Percentiles rank a stretch among this genome's conserved stretches.
phyloP scores from a whole-genome alignment of 2,888 invertebrate genomes.

The Vandiemenella viatica region DNA sequence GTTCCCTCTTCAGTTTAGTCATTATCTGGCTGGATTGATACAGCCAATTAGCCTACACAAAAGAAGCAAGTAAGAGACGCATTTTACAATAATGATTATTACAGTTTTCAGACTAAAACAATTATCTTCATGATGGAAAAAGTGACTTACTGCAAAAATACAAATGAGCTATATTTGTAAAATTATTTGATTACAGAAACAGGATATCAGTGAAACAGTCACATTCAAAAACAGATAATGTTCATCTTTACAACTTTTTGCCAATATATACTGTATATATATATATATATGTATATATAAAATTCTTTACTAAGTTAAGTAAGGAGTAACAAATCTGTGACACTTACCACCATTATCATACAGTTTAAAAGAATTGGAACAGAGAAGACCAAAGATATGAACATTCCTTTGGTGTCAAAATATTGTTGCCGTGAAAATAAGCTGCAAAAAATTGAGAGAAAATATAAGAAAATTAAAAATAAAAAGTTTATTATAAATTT shows the following conservation, averaged over 20 bases:
- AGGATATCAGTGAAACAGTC: too few species aligned
- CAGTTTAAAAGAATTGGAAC: constrained; percentile 83
- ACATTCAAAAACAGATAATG: too few species aligned
- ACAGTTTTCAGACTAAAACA: background rate
- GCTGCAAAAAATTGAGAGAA: background rate
- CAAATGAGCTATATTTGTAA: too few species aligned
- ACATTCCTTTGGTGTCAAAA: constrained; percentile 84
- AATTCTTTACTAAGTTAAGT: too few species aligned
- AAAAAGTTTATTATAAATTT: background rate
- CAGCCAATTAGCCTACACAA: constrained; percentile 69
- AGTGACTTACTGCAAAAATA: too few species aligned
- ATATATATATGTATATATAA: too few species aligned
- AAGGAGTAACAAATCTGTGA: too few species aligned
- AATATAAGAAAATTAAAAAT: background rate
- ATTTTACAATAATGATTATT: background rate
- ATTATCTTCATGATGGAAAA: background rate
- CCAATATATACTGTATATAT: too few species aligned
- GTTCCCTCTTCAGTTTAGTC: constrained; percentile 69
- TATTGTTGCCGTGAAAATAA: constrained; percentile 78
- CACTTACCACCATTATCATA: constrained; percentile 84
- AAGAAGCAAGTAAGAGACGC: constrained; percentile 10
- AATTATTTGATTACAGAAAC: background rate
- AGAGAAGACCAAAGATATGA: constrained; percentile 88
- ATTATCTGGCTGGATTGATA: constrained; percentile 79
- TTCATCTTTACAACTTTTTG: too few species aligned